Percentiles rank a stretch among this genome's conserved stretches.
Conservation (phyloP, 2,113 vertebrate genomes). For the Toxotes chatareus region DNA sequence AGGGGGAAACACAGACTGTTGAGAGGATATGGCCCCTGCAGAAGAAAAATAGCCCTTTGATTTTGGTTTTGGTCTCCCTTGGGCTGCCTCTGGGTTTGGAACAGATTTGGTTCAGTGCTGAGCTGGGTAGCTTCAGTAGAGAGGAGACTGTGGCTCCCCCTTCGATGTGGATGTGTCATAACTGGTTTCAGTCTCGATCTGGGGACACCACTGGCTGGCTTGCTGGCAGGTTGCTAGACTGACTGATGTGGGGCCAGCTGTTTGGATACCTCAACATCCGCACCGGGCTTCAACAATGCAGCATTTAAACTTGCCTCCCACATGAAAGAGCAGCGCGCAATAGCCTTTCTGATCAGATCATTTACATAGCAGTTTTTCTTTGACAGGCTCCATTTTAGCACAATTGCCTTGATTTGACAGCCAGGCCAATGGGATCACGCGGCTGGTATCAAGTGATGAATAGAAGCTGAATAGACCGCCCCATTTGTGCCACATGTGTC, state of each 20-base stretch:
- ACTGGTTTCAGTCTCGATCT: constrained; percentile 55
- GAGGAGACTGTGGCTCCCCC: constrained; percentile 24
- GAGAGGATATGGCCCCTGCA: constrained; percentile 55
- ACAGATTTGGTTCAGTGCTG: constrained; percentile 63
- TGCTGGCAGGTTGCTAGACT: constrained; percentile 11
- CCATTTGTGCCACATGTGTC: constrained; percentile 18
- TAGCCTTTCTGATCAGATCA: constrained; percentile 35
- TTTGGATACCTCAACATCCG: constrained; percentile 36
- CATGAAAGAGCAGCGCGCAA: constrained; percentile 39
- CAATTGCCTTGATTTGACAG: constrained; percentile 58
- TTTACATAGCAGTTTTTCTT: constrained; percentile 50
- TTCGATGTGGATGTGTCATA: constrained; percentile 54
- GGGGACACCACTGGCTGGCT: constrained; percentile 29
- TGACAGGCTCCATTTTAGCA: constrained; percentile 43
- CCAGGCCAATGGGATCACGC: constrained; percentile 32
- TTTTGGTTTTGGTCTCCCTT: constrained; percentile 70
- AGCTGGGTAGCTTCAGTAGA: constrained; percentile 51
- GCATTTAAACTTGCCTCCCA: constrained; percentile 17
- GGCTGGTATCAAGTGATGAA: constrained; percentile 34
- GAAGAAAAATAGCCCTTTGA: constrained; percentile 74
- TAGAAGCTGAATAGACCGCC: constrained; percentile 33
- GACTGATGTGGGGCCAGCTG: constrained; percentile 61
- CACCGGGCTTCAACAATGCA: constrained; percentile 39
- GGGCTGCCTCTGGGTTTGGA: constrained; percentile 64
- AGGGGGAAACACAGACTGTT: constrained; percentile 38